Conservation (phyloP, 2,113 vertebrate species). For the Oncorhynchus keta region DNA sequence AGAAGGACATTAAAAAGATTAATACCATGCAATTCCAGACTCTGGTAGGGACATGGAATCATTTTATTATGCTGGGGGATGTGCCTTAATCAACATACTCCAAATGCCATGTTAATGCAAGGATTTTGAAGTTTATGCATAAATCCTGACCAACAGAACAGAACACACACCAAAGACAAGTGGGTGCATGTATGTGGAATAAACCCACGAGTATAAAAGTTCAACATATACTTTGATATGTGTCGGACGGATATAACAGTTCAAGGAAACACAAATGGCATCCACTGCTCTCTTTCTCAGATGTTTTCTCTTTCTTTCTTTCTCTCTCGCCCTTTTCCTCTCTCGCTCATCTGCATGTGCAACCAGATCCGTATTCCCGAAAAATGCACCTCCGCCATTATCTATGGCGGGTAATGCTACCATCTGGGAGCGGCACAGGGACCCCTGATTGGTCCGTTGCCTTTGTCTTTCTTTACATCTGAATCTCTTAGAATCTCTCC, state of each 20-base stretch:
- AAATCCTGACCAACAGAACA: conserved; percentile 35
- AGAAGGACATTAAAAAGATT: conserved; percentile 18
- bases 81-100: conserved; percentile 49
- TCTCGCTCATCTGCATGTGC: conserved; percentile 51
- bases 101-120: conserved; percentile 50
- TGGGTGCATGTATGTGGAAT: conserved; percentile 26
- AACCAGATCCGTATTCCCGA: conserved; percentile 27
- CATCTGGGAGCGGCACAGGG: conserved; percentile 20
- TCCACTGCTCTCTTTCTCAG: conserved; percentile 51
- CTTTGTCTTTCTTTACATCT: conserved; percentile 63
- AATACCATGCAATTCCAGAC: not conserved
- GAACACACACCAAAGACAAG: conserved; percentile 26
- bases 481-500: conserved; percentile 53
- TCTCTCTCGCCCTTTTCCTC: no score
- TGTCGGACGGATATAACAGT: conserved; percentile 8
- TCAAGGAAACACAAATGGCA: conserved; percentile 65
- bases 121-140: conserved; percentile 39
- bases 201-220: conserved; percentile 1
- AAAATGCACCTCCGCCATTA: conserved; percentile 47
- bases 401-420: conserved; percentile 48
- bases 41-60: conserved; percentile 12
- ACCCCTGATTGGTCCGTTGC: conserved; percentile 37
- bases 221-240: no score
- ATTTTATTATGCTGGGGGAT: conserved; percentile 15
- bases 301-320: no score